These are phyloP conservation scores for Ia io DNA, from an alignment of 2,113 vertebrate species.

Conservation along the genomic window DNA sequence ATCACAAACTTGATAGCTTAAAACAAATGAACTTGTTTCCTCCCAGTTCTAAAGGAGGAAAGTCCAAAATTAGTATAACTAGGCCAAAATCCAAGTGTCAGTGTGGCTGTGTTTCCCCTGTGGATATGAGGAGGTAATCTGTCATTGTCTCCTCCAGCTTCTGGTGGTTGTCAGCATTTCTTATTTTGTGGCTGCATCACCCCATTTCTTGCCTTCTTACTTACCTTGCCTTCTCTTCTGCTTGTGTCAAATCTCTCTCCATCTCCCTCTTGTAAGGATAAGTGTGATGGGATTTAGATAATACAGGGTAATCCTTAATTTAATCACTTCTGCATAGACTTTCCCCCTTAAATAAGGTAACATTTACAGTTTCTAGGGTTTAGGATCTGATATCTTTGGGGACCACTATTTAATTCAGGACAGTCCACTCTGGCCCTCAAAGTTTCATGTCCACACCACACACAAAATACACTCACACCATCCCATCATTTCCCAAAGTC, in stretches of 20 bases:
- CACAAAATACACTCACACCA: background rate
- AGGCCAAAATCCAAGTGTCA: background rate
- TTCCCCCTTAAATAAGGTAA: background rate
- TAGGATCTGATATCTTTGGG: background rate
- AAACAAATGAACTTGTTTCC: background rate
- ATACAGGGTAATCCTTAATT: background rate
- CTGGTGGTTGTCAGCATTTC: background rate
- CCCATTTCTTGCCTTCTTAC: background rate
- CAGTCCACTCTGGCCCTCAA: background rate
- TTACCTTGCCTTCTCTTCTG: background rate
- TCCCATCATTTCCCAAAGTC: background rate
- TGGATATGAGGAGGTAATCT: accelerated
- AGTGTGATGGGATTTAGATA: background rate
- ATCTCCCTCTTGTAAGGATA: background rate
- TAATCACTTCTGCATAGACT: background rate
- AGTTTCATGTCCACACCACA: background rate
- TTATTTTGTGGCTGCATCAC: background rate
- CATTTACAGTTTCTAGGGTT: background rate
- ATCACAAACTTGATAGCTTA: background rate
- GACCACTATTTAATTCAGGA: background rate
- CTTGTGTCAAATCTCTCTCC: background rate
- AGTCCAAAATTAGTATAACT: background rate
- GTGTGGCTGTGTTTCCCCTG: background rate
- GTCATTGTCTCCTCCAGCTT: background rate
- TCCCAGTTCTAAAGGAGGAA: background rate